Conservation (phyloP, 2,888 invertebrate genomes). For the Sinhomidia bicolor region DNA sequence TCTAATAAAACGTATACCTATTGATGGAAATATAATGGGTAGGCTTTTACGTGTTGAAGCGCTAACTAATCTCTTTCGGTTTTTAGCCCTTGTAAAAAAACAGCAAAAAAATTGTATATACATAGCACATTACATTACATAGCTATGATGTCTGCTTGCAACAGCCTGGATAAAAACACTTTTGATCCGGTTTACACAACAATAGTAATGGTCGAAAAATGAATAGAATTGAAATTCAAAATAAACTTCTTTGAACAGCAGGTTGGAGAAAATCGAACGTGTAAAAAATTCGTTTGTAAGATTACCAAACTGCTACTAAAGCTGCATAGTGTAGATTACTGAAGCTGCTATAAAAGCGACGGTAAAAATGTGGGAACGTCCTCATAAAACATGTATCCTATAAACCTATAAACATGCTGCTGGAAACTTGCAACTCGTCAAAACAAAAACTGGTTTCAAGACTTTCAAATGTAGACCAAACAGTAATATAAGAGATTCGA, state of each 20-base stretch:
- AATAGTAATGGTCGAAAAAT: background rate
- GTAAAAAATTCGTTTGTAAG: no score
- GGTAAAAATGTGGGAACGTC: slow-evolving; percentile 11
- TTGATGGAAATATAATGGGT: background rate
- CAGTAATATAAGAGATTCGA: background rate
- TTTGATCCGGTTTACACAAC: background rate
- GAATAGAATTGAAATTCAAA: background rate
- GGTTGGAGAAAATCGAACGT: no score
- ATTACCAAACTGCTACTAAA: no score
- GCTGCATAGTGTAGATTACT: no score
- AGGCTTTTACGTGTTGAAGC: background rate
- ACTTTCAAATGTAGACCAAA: background rate
- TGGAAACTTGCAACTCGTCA: background rate
- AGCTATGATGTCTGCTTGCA: no score
- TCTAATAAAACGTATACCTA: background rate
- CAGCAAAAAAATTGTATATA: no score
- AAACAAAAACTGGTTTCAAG: background rate
- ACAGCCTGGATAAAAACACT: background rate
- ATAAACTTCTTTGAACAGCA: no score
- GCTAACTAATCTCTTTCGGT: background rate
- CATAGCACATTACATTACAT: no score
- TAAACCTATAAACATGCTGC: background rate
- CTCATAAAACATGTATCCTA: background rate
- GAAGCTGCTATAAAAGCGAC: background rate
- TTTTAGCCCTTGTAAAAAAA: background rate